Conservation (phyloP, 2,113 vertebrate species). For the Tyto alba region DNA sequence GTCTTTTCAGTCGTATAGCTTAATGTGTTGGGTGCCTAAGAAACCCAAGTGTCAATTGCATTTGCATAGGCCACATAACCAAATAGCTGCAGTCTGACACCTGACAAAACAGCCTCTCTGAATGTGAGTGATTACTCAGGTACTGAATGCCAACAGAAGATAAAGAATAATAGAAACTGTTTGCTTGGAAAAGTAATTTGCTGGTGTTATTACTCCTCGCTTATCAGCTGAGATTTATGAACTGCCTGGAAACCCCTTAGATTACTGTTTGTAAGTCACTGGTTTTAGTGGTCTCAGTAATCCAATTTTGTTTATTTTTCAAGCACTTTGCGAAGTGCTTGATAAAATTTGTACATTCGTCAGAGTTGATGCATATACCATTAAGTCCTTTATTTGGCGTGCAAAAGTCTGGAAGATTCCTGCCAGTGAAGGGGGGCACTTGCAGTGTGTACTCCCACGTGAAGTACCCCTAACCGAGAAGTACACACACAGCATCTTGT, state of each 20-base stretch:
- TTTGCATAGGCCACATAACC: background rate
- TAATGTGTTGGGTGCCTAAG: background rate
- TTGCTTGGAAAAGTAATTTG: constrained; percentile 36
- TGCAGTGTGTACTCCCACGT: accelerated
- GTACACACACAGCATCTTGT: background rate
- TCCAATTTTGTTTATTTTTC: constrained; percentile 29
- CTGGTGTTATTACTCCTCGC: background rate
- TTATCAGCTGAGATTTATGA: constrained; percentile 32
- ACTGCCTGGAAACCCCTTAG: background rate
- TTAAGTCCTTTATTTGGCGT: background rate
- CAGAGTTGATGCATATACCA: background rate
- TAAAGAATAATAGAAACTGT: constrained; percentile 7
- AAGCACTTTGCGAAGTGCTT: background rate
- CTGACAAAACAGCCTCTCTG: background rate
- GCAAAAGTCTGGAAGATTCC: background rate
- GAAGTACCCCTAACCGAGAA: background rate
- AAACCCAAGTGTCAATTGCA: background rate
- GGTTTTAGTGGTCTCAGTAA: background rate
- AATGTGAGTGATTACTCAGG: background rate
- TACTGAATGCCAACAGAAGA: background rate
- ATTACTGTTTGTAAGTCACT: background rate
- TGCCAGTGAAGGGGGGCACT: background rate
- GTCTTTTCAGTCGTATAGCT: background rate
- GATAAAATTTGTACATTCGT: background rate
- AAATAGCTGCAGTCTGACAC: background rate